Base-by-base conservation (phyloP, 1,140 invertebrate species). In the Stenopsyche tienmushanensis region DNA sequence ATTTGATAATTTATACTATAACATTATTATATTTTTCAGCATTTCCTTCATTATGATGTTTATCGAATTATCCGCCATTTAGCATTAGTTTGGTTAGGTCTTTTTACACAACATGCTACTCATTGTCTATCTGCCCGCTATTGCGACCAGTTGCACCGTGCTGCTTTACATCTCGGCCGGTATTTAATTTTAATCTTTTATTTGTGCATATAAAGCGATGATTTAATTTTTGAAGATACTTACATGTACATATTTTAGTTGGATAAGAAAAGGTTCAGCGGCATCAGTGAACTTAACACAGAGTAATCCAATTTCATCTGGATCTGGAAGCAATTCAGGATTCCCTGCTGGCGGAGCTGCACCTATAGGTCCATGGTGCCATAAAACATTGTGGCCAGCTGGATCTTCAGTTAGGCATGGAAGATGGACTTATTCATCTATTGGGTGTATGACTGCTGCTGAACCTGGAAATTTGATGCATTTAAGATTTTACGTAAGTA, bases 121-220 rank as follows among this genome's bases (percentile, higher is more conserved):
- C 93, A 96, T 71, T 85, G 91, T 50, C 76, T 86, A 52, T 79
- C 83, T 0, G 80, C 84, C 47, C 83, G 86, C 66, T 93, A 96
- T 73, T 90, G 92, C 71, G 95, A 98, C 79, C 87, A 91, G 13
- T 79, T 97, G 29, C 96, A 98, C 74, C 83, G 90, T 73, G 89
- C 93, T 62, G 90, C 94, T 0, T 76, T 94, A 18, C 96, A 98
- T 78, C 82, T 98, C 10, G 96, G 96, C 8, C 84, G 84, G 66
- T 98, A 62, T 25, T 17, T 57, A 8, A 1, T 7, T 57, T 39
- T 57, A 54, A 34, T 13, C 29, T 13, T 34, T 34, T 34, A 34
- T 7, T 34, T 13, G 29, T 13, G 13, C 23, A 13, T 9, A 53
- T 21, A 23, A n/a, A 21, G 23, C 15, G 10, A n/a, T 53, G 21